Base-by-base conservation (phyloP, 1,140 invertebrate genomes). In the Gryon sp. region DNA sequence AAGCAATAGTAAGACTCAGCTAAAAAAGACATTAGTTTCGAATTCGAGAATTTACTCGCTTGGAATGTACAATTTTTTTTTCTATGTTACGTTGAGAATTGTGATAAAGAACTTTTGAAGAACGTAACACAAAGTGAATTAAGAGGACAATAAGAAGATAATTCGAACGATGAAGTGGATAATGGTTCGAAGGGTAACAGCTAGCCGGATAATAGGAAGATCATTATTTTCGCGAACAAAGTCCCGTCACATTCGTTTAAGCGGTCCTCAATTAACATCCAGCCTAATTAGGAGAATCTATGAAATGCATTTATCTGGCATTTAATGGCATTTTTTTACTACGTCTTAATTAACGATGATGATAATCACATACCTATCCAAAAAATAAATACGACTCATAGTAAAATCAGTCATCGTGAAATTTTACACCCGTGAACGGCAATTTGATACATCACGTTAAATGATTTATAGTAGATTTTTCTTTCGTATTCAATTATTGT, bases 171-270 rank as follows among this genome's bases (percentile, higher is more conserved):
- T 86, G 84, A 84, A 82, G 82, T 79, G 82, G 82, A 87, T 86
- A 87, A 87, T 87, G 84, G 82, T 80, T 82, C 75, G 69, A 75
- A 79, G 72, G 77, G 77, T 63, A 80, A 83, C 79, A 81, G 77
- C 72, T 72, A 70, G 76, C 59, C 78, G 82, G 80, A 86, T 86
- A 87, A 87, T 86, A 83, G 83, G 82, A 86, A 86, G 86, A 87
- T 87, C 85, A 87, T 86, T 87, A 87, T 86, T 85, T 87, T 83
- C 82, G 69, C 80, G 85, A 86, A 86, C 83, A 86, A 86, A 86
- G 84, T 85, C 80, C 79, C 78, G 82, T 79, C 81, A 80, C 77
- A 81, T 80, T 81, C 75, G 75, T 73, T 77, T 80, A 76, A 79
- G 70, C 80, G 80, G 60, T 63, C 62, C 80, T 84, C 81, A 86